phyloP scores from a whole-genome alignment of 2,797 vertebrate species.

The Sylvia borin region DNA sequence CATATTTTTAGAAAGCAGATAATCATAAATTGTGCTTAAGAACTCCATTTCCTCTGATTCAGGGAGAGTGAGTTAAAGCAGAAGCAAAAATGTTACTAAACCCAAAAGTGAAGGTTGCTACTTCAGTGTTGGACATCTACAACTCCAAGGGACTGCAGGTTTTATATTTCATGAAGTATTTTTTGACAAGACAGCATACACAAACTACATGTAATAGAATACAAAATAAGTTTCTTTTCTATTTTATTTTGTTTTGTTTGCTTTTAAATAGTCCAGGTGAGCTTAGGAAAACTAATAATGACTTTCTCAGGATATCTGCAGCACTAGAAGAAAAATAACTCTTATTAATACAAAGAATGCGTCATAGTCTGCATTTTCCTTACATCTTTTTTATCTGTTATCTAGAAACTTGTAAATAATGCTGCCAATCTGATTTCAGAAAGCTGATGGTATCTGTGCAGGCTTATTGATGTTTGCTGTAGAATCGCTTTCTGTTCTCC shows the following conservation, averaged over 20 bases:
- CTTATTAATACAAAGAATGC: conserved; percentile 4
- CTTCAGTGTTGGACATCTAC: not conserved
- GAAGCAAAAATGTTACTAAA: not conserved
- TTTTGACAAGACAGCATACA: not conserved
- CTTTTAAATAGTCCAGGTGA: not conserved
- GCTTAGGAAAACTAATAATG: not conserved
- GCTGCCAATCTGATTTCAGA: conserved; percentile 45
- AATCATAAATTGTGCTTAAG: not conserved
- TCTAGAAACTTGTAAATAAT: conserved; percentile 39
- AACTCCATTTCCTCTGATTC: not conserved
- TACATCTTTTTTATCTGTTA: conserved; percentile 44
- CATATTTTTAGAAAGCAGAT: not conserved
- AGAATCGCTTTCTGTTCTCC: not conserved
- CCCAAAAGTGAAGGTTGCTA: not conserved
- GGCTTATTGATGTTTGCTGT: conserved; percentile 23
- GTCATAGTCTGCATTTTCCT: conserved; percentile 37
- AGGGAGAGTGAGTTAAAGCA: not conserved
- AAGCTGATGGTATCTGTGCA: conserved; percentile 34
- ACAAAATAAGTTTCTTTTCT: not conserved
- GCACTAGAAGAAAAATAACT: conserved; percentile 28
- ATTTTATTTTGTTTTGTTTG: not conserved
- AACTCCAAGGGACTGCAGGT: not conserved
- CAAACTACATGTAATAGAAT: not conserved
- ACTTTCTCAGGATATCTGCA: not conserved
- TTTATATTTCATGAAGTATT: not conserved